phyloP scores from a whole-genome alignment of 2,797 vertebrate genomes.

The Helicolenus hilgendorfi region DNA sequence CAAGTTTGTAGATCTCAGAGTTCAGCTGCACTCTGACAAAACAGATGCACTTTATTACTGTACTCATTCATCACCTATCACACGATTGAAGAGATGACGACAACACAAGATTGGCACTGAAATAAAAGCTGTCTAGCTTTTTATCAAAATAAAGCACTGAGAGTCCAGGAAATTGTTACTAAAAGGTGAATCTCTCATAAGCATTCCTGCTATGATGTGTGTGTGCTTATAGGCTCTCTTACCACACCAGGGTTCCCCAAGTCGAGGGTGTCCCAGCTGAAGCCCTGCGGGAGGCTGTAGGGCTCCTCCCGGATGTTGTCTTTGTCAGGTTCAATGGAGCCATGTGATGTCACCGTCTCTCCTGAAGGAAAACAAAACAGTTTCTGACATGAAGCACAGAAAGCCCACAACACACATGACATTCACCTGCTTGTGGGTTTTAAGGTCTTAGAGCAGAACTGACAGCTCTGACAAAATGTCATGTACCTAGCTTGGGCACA shows the following conservation, averaged over 20 bases:
- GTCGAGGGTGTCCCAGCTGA: conserved; percentile 97
- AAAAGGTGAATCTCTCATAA: neutral
- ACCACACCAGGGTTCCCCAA: conserved; percentile 95
- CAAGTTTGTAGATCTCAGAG: neutral
- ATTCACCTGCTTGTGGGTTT: neutral
- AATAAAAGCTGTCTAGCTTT: too few species aligned
- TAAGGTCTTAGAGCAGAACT: neutral
- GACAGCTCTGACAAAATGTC: conserved; percentile 19
- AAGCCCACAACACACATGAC: neutral
- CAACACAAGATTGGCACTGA: neutral
- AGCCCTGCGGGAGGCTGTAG: conserved; percentile 97
- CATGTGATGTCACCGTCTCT: conserved; percentile 96
- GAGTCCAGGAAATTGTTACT: neutral
- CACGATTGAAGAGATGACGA: neutral
- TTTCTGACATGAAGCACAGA: neutral
- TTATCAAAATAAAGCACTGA: neutral
- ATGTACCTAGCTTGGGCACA: conserved; percentile 96
- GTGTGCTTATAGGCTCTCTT: conserved; percentile 71
- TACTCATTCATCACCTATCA: neutral
- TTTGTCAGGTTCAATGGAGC: conserved; percentile 97
- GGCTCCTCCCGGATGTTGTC: conserved; percentile 97
- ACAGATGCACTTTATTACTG: neutral
- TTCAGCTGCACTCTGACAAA: neutral
- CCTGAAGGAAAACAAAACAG: conserved; percentile 84
- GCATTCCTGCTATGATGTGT: neutral